Conservation (phyloP, 2,888 invertebrate genomes). For the Lobophora halterata region DNA sequence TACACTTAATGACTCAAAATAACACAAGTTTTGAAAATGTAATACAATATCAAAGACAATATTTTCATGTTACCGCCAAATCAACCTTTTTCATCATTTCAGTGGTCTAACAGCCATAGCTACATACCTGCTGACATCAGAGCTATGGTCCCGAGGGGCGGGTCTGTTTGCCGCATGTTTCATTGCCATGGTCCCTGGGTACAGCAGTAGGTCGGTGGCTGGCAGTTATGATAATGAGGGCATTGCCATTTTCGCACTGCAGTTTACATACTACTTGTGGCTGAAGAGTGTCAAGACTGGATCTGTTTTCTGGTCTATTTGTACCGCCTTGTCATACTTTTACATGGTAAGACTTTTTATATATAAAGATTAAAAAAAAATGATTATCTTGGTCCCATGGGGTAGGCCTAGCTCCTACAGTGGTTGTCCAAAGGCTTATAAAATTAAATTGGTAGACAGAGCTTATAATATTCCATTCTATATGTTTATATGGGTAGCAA, state of each 20-base stretch:
- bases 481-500: conserved; percentile 98
- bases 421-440: no score
- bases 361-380: no score
- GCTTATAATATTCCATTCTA: no score
- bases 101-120: conserved; percentile 99
- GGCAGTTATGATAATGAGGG: conserved; percentile 99
- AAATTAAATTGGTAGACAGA: no score
- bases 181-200: conserved; percentile 99
- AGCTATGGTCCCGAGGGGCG: conserved; percentile 97
- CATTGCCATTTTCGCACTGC: conserved; percentile 99
- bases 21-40: no score
- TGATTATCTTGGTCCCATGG: no score
- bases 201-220: conserved; percentile 99
- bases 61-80: no score
- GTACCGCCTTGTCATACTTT: conserved; percentile 97
- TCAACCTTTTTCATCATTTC: no score
- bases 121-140: conserved; percentile 98
- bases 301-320: conserved; percentile 97
- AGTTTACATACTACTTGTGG: conserved; percentile 99
- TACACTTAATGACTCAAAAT: no score
- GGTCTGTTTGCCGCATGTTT: conserved; percentile 99
- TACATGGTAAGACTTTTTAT: conserved; percentile 99
- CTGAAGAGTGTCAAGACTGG: conserved; percentile 98
- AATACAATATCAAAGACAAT: no score
- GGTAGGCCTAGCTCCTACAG: no score